These are phyloP conservation scores for Leptodactylus fuscus DNA, from an alignment of 2,113 vertebrate genomes.

Conservation along the genomic window DNA sequence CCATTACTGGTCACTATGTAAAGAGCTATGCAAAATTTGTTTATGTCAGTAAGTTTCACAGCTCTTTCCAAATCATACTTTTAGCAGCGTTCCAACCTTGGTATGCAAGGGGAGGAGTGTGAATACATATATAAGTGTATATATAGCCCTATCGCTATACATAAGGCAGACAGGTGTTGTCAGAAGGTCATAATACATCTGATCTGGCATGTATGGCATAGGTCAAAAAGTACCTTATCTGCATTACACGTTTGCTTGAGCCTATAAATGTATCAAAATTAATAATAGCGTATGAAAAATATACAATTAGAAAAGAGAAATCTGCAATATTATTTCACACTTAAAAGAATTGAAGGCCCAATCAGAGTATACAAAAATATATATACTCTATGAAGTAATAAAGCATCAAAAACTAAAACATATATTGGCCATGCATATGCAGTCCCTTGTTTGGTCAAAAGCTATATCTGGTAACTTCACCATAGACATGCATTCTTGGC, in stretches of 20 bases:
- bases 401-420: too few species aligned
- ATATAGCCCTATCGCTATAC: slow-evolving; percentile 21
- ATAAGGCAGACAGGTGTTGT: slow-evolving; percentile 1
- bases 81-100: slow-evolving; percentile 10
- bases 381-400: too few species aligned
- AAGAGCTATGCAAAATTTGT: slow-evolving; percentile 1
- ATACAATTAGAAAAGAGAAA: too few species aligned
- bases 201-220: not conserved
- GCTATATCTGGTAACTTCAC: too few species aligned
- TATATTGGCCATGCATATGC: too few species aligned
- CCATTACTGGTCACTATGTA: not conserved
- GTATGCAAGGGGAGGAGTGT: slow-evolving; percentile 44
- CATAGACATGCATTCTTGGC: too few species aligned
- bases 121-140: slow-evolving; percentile 26
- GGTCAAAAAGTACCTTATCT: not conserved
- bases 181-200: slow-evolving; percentile 1
- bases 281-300: too few species aligned
- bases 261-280: too few species aligned
- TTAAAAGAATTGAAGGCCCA: too few species aligned
- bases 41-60: not conserved
- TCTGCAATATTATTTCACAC: too few species aligned
- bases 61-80: slow-evolving; percentile 8
- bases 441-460: too few species aligned
- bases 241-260: not conserved
- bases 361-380: too few species aligned